Base-by-base conservation (phyloP, 1,140 invertebrate genomes). In the Psilanteris sp. region DNA sequence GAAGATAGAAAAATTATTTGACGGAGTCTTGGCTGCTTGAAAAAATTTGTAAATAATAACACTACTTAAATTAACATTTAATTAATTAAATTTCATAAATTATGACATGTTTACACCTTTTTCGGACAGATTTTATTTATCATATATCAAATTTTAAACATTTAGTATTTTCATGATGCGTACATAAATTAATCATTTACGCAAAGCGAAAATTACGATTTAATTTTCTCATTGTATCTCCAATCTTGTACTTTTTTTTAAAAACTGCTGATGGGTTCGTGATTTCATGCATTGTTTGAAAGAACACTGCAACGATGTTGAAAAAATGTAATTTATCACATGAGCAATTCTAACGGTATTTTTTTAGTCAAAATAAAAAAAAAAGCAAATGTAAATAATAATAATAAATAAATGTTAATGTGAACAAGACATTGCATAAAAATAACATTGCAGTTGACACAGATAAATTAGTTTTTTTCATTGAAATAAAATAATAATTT, bases 281-380 rank as follows among this genome's bases (percentile, higher is more conserved):
- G 36, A 59, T 70, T 70, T 52, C 29, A 61, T 44, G 44, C 66
- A 27, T 59, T 70, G 66, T 44, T 70, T 52, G 10, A 52, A 59
- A 48, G 64, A 50, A 24, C 20, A 7, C 13, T 8, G n/a, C n/a
- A n/a, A n/a, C n/a, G n/a, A n/a, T n/a, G n/a, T n/a, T n/a, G 31
- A 55, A 57, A 2, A 55, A 59, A 59, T 70, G 66, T 36, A 70
- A 70, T 70, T 70, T 50, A 29, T 52, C 66, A 59, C 66, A 52
- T 70, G 44, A 59, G 14, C 44, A 41, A 57, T 48, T 55, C 14
- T 32, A 67, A 67, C 39, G 32, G 24, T n/a, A 4, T 15, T 4
- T 22, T 57, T 50, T 52, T 34, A 20, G 2, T 20, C 18, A 3
- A 11, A 1, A 2, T 4, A 5, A 43, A 52, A 52, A 37, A 39